Evolutionary conservation across 2,113 vertebrate species (phyloP).

Genomic region (Danionella cerebrum): DNA sequence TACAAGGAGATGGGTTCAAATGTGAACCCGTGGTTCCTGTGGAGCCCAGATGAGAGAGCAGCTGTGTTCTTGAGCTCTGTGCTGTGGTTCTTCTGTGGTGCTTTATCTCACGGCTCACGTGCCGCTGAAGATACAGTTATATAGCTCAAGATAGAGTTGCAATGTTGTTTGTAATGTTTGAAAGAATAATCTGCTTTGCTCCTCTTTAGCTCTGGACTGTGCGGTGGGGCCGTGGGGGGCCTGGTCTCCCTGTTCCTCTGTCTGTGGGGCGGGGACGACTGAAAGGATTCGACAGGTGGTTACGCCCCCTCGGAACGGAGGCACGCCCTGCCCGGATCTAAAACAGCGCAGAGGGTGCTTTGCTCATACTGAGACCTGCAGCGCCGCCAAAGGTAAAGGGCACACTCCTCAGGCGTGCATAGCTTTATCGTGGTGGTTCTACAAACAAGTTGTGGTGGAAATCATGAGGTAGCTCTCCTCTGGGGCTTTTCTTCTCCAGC

Average conservation of each 20-base stretch:
- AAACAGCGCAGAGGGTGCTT: conserved; percentile 79
- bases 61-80: conserved; percentile 11
- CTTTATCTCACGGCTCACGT: background rate
- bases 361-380: conserved; percentile 65
- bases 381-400: conserved; percentile 67
- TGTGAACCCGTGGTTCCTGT: background rate
- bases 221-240: conserved; percentile 72
- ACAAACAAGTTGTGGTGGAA: too few relatives aligned
- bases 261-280: conserved; percentile 70
- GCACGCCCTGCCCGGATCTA: conserved; percentile 76
- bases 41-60: conserved; percentile 21
- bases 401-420: too few relatives aligned
- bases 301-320: conserved; percentile 70
- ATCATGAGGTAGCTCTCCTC: too few relatives aligned
- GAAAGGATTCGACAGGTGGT: conserved; percentile 73
- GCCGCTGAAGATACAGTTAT: too few relatives aligned
- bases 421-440: too few relatives aligned
- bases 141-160: too few relatives aligned
- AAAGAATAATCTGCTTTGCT: background rate
- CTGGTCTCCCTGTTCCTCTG: conserved; percentile 74
- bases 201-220: conserved; percentile 71
- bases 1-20: too few relatives aligned
- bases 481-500: too few relatives aligned
- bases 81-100: background rate
- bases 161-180: too few relatives aligned